A percentile compares a stretch with the other conserved stretches of the same genome.
Evolutionary conservation across 2,113 vertebrate genomes (phyloP).

Genomic region (Hiodon tergisus): DNA sequence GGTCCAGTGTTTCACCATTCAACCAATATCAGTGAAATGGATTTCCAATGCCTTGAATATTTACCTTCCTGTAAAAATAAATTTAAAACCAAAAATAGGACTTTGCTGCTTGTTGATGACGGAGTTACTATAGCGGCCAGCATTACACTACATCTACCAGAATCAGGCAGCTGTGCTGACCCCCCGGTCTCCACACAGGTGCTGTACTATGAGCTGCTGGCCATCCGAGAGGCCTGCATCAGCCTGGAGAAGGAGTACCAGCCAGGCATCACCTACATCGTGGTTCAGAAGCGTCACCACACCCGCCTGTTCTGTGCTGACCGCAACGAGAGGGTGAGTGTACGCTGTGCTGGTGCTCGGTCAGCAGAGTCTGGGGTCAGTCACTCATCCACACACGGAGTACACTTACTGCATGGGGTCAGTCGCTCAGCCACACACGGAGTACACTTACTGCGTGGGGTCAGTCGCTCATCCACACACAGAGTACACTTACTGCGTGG

Average conservation of each 20-base stretch:
- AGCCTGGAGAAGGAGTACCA: constrained; percentile 98
- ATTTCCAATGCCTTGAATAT: no score
- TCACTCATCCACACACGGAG: not conserved
- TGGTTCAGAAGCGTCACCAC: constrained; percentile 98
- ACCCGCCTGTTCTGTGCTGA: constrained; percentile 97
- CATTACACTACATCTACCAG: no score
- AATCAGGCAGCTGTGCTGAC: no score
- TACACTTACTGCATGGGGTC: not conserved
- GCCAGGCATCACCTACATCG: constrained; percentile 98
- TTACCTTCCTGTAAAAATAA: no score
- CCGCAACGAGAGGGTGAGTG: constrained; percentile 91
- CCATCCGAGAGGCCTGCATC: constrained; percentile 97
- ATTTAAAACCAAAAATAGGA: no score
- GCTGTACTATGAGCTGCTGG: constrained; percentile 96
- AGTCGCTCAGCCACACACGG: not conserved
- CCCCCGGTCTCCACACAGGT: constrained; percentile 60
- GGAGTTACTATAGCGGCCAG: not conserved
- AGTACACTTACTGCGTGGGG: not conserved
- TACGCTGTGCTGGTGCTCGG: not conserved
- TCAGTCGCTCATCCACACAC: not conserved
- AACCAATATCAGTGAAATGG: no score
- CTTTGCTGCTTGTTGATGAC: no score
- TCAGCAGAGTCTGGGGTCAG: not conserved
- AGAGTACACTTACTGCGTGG: not conserved
- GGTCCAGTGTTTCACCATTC: no score